Base-by-base conservation (phyloP, 2,797 vertebrate species). In the Rhynchonycteris naso region DNA sequence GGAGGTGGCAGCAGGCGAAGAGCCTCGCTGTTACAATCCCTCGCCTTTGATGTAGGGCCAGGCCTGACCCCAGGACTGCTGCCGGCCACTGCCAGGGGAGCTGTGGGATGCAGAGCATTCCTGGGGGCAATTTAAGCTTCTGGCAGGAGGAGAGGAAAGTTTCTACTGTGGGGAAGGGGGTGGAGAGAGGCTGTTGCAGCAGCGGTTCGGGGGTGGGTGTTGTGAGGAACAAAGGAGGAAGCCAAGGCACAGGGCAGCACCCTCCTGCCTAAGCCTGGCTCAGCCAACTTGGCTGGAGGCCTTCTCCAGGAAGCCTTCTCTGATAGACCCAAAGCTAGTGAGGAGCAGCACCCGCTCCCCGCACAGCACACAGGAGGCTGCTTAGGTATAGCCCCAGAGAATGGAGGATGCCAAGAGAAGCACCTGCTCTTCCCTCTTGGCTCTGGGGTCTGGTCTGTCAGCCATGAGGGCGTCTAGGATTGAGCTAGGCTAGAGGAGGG, bases 31-130 rank as follows among this genome's bases (percentile, higher is more conserved):
- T 98, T 98, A 98, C 98, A 98, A 98, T 98, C 98, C 97, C 96
- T 63, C 86, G 11, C 61, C 98, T 98, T 98, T 98, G 97, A 99
- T 98, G 98, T 96, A 75, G 95, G 97, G 98, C 98, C 98, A 99
- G 98, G 94, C 96, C 97, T 98, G 98, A 98, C 98, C 98, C 98
- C 97, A 98, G 97, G 96, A 97, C 92, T 43, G 96, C 94, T 65
- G 85, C 96, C 52, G 96, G 96, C 95, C 96, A 94, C 90, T 95
- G 96, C 95, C 88, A 95, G 4, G 97, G 97, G 96, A 97, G 96
- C 97, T 97, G 96, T 97, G 98, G 98, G 98, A 97, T 86, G 94
- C 97, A 96, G 84, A 38, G 84, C 97, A 98, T 98, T 98, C 98
- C 97, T 98, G 97, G 19, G 97, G 97, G 72, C 95, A 54, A 95